A percentile compares a stretch with the other conserved stretches of the same genome.
Conservation (phyloP, 2,113 vertebrate genomes). For the Cyprinodon variegatus region DNA sequence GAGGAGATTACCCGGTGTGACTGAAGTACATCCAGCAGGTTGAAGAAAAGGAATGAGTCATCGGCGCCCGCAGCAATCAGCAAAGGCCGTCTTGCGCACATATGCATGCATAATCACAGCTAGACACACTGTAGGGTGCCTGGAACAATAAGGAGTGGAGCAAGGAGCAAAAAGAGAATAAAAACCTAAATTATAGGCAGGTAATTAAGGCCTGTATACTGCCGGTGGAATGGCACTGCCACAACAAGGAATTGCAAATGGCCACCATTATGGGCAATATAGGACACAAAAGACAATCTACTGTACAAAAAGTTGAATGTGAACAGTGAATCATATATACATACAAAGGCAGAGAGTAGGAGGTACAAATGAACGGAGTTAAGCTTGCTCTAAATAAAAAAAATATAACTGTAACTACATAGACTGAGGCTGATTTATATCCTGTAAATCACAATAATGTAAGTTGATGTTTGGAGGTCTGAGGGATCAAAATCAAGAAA, state of each 20-base stretch:
- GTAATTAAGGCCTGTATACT: neutral
- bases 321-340: constrained; percentile 15
- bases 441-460: too few relatives aligned
- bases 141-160: neutral
- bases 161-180: neutral
- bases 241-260: constrained; percentile 22
- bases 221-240: constrained; percentile 22
- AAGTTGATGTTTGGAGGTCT: too few relatives aligned
- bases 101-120: neutral
- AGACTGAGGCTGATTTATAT: too few relatives aligned
- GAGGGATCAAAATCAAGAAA: too few relatives aligned
- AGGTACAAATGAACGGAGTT: neutral
- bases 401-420: neutral
- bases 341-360: neutral
- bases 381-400: neutral
- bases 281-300: constrained; percentile 12
- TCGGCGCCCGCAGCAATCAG: constrained; percentile 56
- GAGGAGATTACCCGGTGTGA: constrained; percentile 58
- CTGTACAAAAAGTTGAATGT: constrained; percentile 16
- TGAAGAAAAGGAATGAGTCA: constrained; percentile 53
- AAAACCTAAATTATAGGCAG: constrained; percentile 1
- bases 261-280: constrained; percentile 34
- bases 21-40: constrained; percentile 58
- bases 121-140: constrained; percentile 1
- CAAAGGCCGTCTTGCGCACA: constrained; percentile 18